Percentiles rank a stretch among this genome's conserved stretches.
phyloP scores from a whole-genome alignment of 2,113 vertebrate species.

The Syrrhaptes paradoxus region DNA sequence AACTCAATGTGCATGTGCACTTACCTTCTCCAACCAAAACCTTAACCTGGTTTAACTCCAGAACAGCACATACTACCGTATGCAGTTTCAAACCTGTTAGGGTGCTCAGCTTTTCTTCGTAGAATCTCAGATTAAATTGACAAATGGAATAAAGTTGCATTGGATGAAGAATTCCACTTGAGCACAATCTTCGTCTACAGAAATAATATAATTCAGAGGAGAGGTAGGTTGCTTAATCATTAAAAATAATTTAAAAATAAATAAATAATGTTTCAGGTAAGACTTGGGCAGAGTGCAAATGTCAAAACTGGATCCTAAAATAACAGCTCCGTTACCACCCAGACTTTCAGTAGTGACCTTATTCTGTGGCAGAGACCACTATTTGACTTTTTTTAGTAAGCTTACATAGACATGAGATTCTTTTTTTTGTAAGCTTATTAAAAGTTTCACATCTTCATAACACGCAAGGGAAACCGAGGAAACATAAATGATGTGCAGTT shows the following conservation, averaged over 20 bases:
- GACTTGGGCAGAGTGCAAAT: not conserved
- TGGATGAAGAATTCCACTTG: not conserved
- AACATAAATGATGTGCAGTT: not conserved
- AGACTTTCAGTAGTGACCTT: not conserved
- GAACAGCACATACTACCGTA: not conserved
- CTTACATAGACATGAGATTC: not conserved
- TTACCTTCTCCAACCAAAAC: not conserved
- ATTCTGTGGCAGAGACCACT: not conserved
- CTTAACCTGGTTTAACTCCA: not conserved
- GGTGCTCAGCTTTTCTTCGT: not conserved
- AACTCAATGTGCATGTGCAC: rapidly evolving
- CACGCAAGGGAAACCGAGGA: not conserved
- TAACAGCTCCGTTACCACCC: not conserved
- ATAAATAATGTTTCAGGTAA: not conserved
- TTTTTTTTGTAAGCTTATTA: not conserved
- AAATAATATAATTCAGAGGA: not conserved
- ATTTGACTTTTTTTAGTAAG: not conserved
- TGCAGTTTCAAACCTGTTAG: not conserved
- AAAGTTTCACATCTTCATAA: not conserved
- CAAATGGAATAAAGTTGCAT: not conserved
- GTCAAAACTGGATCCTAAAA: not conserved
- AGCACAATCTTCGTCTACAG: not conserved
- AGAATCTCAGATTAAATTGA: not conserved
- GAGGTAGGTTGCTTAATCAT: not conserved
- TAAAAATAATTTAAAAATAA: too few species aligned